A percentile compares a stretch with the other conserved stretches of the same genome.
Evolutionary conservation across 1,140 invertebrate genomes (phyloP).

Genomic region (Archivesica marissinica): DNA sequence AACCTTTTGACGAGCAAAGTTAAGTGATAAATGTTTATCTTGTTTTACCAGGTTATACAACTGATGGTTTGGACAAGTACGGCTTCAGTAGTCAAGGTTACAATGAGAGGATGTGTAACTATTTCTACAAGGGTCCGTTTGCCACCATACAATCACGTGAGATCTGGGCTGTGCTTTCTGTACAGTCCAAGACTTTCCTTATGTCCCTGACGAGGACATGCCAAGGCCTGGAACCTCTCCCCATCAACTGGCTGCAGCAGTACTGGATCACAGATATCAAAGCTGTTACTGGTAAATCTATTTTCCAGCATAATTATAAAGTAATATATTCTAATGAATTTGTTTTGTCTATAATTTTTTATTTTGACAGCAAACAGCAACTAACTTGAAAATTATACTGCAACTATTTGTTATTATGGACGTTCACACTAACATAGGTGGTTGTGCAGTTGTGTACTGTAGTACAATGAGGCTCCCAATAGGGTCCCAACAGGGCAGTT

Average conservation of each 20-base stretch:
- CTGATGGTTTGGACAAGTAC: slow-evolving; percentile 72
- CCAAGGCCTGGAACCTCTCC: slow-evolving; percentile 66
- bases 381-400: too few relatives aligned
- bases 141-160: slow-evolving; percentile 62
- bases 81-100: slow-evolving; percentile 70
- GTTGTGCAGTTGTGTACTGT: too few relatives aligned
- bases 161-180: slow-evolving; percentile 68
- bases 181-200: slow-evolving; percentile 71
- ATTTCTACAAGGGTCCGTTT: slow-evolving; percentile 73
- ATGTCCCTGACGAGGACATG: slow-evolving; percentile 72
- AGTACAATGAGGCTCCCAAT: too few relatives aligned
- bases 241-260: slow-evolving; percentile 71
- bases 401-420: too few relatives aligned
- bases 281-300: slow-evolving; percentile 70
- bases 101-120: slow-evolving; percentile 72
- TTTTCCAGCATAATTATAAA: too few relatives aligned
- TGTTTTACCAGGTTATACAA: slow-evolving; percentile 43
- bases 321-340: too few relatives aligned
- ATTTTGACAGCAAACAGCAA: too few relatives aligned
- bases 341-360: too few relatives aligned
- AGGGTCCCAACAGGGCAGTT: too few relatives aligned
- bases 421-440: too few relatives aligned
- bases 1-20: too few relatives aligned
- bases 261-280: slow-evolving; percentile 73
- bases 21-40: not conserved